A percentile compares a stretch with the other conserved stretches of the same genome.
These are phyloP conservation scores for Eclectus roratus DNA, from an alignment of 2,113 vertebrate genomes.

Conservation along the genomic window DNA sequence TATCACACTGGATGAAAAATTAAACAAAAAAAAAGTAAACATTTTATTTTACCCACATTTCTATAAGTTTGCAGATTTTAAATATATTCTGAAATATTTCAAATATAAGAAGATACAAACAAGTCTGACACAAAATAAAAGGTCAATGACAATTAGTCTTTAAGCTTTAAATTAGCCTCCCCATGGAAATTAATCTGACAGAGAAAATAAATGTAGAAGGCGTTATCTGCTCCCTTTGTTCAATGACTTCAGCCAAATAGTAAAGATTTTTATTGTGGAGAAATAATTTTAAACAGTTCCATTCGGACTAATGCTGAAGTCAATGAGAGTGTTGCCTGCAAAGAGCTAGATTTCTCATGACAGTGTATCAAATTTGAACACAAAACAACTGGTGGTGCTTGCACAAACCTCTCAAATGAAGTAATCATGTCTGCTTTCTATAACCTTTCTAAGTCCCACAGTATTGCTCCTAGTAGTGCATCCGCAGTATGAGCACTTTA, in stretches of 20 bases:
- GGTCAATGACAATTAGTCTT: not conserved
- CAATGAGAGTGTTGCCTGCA: not conserved
- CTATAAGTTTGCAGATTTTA: not conserved
- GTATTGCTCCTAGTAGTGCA: not conserved
- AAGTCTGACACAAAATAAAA: not conserved
- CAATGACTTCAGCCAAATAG: not conserved
- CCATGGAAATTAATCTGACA: not conserved
- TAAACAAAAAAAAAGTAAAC: too few relatives aligned
- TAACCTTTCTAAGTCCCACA: not conserved
- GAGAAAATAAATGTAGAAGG: not conserved
- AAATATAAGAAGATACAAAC: slow-evolving; percentile 11
- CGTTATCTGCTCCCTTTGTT: not conserved
- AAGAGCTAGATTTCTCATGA: not conserved
- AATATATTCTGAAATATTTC: not conserved
- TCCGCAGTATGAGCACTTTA: not conserved
- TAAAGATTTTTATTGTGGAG: not conserved
- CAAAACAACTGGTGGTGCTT: too few relatives aligned
- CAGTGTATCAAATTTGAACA: not conserved
- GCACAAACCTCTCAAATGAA: not conserved
- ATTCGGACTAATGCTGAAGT: not conserved
- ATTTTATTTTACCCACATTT: not conserved
- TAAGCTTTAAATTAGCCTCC: not conserved
- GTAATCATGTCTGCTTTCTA: not conserved
- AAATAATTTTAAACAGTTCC: not conserved
- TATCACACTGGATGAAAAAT: not conserved